These are phyloP conservation scores for honey bee (Apis mellifera) DNA, from an alignment of 1,140 invertebrate genomes.

Conservation along the genomic window DNA sequence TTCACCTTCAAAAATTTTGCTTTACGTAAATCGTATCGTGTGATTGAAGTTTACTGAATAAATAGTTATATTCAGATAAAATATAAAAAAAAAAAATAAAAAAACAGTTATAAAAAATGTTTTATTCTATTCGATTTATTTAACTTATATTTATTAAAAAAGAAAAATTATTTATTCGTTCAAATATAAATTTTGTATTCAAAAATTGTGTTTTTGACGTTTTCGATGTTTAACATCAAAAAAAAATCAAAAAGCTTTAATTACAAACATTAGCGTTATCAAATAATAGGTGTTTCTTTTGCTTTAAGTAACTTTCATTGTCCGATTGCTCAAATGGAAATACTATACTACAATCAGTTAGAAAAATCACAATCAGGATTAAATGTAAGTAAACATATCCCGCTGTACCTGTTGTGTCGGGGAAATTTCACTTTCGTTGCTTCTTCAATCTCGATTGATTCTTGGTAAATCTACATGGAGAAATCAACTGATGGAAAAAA, in stretches of 20 bases:
- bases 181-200: too few relatives aligned
- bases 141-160: too few relatives aligned
- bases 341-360: neutral
- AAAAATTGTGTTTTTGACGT: too few relatives aligned
- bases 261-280: neutral
- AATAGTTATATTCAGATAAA: neutral
- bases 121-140: neutral
- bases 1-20: neutral
- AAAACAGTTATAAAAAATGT: neutral
- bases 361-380: slow-evolving; percentile 25
- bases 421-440: slow-evolving; percentile 62
- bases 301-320: slow-evolving; percentile 20
- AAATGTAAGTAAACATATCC: slow-evolving; percentile 7
- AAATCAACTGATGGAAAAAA: slow-evolving; percentile 29
- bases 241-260: too few relatives aligned
- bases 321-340: neutral
- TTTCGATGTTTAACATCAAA: too few relatives aligned
- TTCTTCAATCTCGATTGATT: slow-evolving; percentile 28
- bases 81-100: neutral
- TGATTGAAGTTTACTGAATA: neutral
- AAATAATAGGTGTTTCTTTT: neutral
- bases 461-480: neutral
- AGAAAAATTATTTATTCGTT: too few relatives aligned
- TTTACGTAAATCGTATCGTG: neutral
- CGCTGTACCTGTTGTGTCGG: neutral